A percentile compares a stretch with the other conserved stretches of the same genome.
Evolutionary conservation across 2,888 invertebrate species (phyloP).

Genomic region (Campoletis raptor): DNA sequence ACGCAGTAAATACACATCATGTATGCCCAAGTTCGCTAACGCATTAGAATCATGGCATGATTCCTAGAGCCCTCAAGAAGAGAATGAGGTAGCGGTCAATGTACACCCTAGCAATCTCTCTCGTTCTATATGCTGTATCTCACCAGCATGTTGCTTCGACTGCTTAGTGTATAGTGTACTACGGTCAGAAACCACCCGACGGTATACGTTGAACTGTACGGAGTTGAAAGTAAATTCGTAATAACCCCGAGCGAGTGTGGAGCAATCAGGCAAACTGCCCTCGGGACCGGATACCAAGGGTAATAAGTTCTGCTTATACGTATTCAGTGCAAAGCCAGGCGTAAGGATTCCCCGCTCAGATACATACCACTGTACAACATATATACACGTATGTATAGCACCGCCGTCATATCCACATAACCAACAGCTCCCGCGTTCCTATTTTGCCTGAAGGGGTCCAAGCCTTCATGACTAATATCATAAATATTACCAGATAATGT

Average conservation of each 20-base stretch:
- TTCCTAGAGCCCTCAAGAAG: slow-evolving; percentile 24
- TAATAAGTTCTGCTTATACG: slow-evolving; percentile 66
- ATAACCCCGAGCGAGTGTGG: slow-evolving; percentile 63
- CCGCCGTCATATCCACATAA: slow-evolving; percentile 19
- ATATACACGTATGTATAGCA: background rate
- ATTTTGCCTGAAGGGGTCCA: slow-evolving; percentile 41
- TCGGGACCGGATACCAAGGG: slow-evolving; percentile 61
- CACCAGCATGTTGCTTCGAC: slow-evolving; percentile 18
- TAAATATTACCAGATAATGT: slow-evolving; percentile 47
- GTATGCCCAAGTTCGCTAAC: slow-evolving; percentile 14
- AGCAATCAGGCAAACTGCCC: slow-evolving; percentile 66
- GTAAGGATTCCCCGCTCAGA: slow-evolving; percentile 46
- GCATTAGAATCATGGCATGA: slow-evolving; percentile 33
- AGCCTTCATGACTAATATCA: slow-evolving; percentile 41
- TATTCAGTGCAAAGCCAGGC: slow-evolving; percentile 56
- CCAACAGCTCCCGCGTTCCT: slow-evolving; percentile 18
- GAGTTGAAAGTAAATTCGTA: slow-evolving; percentile 66
- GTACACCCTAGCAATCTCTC: background rate
- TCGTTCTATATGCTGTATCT: background rate
- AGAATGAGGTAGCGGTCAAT: slow-evolving; percentile 3
- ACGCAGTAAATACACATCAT: slow-evolving; percentile 37
- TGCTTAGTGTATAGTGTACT: slow-evolving; percentile 21
- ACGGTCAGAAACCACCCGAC: slow-evolving; percentile 54
- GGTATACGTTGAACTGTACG: slow-evolving; percentile 14
- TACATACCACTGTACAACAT: slow-evolving; percentile 26